Conservation (phyloP, 2,113 vertebrate genomes). For the Scomber japonicus region DNA sequence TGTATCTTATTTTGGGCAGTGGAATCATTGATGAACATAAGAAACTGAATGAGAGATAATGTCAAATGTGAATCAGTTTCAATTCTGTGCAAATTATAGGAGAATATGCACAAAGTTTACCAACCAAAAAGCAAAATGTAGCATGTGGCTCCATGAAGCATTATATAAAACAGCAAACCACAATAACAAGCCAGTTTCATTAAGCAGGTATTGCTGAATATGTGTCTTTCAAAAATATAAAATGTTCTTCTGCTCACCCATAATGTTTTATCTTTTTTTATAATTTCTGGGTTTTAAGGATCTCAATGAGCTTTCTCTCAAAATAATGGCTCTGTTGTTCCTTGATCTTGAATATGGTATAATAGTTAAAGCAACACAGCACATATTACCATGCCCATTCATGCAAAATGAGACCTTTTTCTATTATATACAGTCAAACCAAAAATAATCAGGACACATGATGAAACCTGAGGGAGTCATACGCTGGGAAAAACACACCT, state of each 20-base stretch:
- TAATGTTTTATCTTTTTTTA: conserved; percentile 1
- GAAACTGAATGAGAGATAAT: neutral
- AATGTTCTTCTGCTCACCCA: neutral
- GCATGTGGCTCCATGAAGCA: neutral
- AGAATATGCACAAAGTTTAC: neutral
- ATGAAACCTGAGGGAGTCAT: neutral
- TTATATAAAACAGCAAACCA: neutral
- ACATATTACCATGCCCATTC: too few species aligned
- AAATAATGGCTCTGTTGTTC: neutral
- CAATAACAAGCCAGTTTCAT: neutral
- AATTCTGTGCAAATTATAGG: neutral
- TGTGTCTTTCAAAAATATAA: too few species aligned
- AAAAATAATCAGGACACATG: neutral
- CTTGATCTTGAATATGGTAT: too few species aligned
- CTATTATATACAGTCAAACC: too few species aligned
- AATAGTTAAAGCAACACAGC: too few species aligned
- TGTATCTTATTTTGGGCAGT: neutral
- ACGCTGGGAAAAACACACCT: neutral
- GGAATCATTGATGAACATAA: neutral
- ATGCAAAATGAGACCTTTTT: too few species aligned
- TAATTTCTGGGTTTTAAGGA: neutral
- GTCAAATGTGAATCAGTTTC: neutral
- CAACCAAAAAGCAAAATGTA: neutral
- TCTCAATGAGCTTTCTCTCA: neutral
- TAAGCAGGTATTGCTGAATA: neutral